Base-by-base conservation (phyloP, 2,797 vertebrate species). In the Agapornis canus region DNA sequence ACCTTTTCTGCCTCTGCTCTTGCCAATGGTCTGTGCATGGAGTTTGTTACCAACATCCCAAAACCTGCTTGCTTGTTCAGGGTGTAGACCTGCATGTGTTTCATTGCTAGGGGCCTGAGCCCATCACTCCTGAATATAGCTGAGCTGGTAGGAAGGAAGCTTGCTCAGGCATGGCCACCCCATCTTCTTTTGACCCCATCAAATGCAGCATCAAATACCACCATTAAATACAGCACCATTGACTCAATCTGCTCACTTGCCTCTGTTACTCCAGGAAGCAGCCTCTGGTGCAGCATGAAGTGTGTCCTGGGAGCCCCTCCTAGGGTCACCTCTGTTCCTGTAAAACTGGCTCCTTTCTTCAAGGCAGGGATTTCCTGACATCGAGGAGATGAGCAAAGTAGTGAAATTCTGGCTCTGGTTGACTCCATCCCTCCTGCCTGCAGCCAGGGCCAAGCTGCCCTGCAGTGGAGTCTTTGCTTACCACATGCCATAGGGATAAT, bases 1-100 rank as follows among this genome's bases (percentile, higher is more conserved):
- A 37, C 42, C 68, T 17, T 15, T 57, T 59, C 57, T 27, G 23
- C n/a, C n/a, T 73, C 60, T 48, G 20, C 27, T 78, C 39, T 68
- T 2, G 0, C 31, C 29, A 12, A 1, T 25, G 0, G 11, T 13
- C 13, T 22, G 47, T 15, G 54, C 29, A 39, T 6, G 20, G 37
- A 17, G 20, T 45, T 40, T 43, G 16, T 37, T 37, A 68, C 13
- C 20, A 17, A 37, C 29, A 5, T 11, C 56, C 13, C 1, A 0
- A 69, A 73, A 63, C 8, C 54, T 39, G 25, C 60, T 75, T 29
- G 48, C 43, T 84, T 21, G 13, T 37, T 32, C 15, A 26, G 27
- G 11, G 35, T 20, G 26, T 39, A 56, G 29, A 57, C 32, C 25
- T 35, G 61, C n/a, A 49, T 13, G n/a, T 5, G 0, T 39, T 68